Conservation (phyloP, 2,888 invertebrate genomes). For the Oithona nana region DNA sequence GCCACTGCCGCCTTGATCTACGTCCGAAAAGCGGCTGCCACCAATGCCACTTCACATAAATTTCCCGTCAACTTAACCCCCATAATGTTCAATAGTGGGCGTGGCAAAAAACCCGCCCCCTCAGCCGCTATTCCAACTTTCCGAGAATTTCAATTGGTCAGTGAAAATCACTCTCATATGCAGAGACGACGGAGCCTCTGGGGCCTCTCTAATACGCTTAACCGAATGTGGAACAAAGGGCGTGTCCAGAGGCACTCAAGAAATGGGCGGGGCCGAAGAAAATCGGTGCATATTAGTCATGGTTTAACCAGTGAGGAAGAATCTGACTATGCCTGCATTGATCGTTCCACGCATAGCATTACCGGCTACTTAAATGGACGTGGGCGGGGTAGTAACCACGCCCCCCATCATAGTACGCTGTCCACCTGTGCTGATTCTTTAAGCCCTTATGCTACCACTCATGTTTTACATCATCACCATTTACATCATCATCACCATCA, state of each 20-base stretch:
- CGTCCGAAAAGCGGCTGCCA: not conserved
- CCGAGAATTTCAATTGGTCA: not conserved
- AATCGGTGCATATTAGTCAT: not conserved
- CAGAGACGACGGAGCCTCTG: not conserved
- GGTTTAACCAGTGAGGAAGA: not conserved
- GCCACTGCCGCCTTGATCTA: not conserved
- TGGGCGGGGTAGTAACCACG: not conserved
- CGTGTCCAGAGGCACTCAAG: not conserved
- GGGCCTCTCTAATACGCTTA: not conserved
- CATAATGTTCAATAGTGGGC: not conserved
- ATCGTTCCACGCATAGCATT: constrained; percentile 6
- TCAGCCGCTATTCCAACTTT: not conserved
- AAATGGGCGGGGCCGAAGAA: not conserved
- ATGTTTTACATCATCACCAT: not conserved
- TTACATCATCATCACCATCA: not conserved
- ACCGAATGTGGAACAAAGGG: not conserved
- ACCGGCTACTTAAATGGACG: constrained; percentile 1
- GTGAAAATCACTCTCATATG: not conserved
- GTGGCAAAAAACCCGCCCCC: not conserved
- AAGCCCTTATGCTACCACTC: not conserved
- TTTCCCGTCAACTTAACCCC: no score
- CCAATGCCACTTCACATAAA: not conserved
- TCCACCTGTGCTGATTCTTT: not conserved
- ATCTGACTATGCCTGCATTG: constrained; percentile 10
- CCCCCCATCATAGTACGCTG: not conserved